Evolutionary conservation across 2,113 vertebrate species (phyloP), one percentile per base, ranked within the genome.

Genomic region (Craseonycteris thonglongyai): DNA sequence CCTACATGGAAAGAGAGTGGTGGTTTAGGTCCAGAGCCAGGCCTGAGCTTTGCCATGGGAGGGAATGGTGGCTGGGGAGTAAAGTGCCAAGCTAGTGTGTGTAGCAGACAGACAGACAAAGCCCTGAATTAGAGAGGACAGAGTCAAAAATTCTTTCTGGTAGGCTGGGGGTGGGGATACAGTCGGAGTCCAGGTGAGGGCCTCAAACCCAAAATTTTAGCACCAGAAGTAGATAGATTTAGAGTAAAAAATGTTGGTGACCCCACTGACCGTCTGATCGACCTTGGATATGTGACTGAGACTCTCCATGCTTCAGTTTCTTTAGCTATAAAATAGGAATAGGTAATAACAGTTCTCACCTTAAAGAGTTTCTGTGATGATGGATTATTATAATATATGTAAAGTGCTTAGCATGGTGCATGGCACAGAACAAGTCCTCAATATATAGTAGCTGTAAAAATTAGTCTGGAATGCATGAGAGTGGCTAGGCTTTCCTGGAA

Each of bases 311-410:
- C 59, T 94, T 93, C 18, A 30, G 6, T 88, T 92, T 88, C 66
- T 88, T 71, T 61, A 26, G 54, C 45, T 54, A 11, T 84, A 65
- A 86, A 63, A 38, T n/a, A 59, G 49, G 30, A 11, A 22, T 74
- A 21, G 14, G 13, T 66, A 74, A 30, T 76, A 71, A 72, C 21
- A 58, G n/a, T 42, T 81, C 40, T 47, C 45, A 72, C 68, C 63
- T 69, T 75, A 78, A 65, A 45, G 72, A 42, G 61, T 26, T 71
- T 71, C 76, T 68, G 45, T 35, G 92, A 69, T 65, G 63, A 79
- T 56, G 45, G 59, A 35, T 91, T 93, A 68, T 95, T 85, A 65
- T 45, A 84, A 68, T 65, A 24, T 30, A 40, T n/a, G 45, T 79
- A 59, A 40, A 69, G 59, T 54, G 47, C 66, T 96, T 72, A 54